Conservation (phyloP, 2,888 invertebrate genomes). For the Leptarthrus brevirostris region DNA sequence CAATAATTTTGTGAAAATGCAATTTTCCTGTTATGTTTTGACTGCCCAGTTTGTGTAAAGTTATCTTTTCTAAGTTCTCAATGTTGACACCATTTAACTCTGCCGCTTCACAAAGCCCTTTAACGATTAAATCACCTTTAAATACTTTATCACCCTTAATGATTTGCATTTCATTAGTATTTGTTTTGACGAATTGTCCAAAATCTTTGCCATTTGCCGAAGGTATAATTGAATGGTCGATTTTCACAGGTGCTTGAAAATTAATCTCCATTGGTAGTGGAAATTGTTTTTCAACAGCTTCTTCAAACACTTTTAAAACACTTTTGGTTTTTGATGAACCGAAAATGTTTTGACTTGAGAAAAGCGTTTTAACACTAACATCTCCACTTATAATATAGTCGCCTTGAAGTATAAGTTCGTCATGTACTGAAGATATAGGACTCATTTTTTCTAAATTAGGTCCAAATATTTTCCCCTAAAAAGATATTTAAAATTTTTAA, state of each 20-base stretch:
- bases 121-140: slow-evolving; percentile 65
- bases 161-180: slow-evolving; percentile 64
- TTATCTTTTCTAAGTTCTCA: slow-evolving; percentile 63
- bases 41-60: slow-evolving; percentile 66
- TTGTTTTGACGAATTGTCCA: slow-evolving; percentile 63
- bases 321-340: slow-evolving; percentile 57
- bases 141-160: slow-evolving; percentile 69
- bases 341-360: slow-evolving; percentile 61
- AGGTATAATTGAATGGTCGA: slow-evolving; percentile 61
- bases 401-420: slow-evolving; percentile 66
- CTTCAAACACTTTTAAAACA: slow-evolving; percentile 55
- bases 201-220: slow-evolving; percentile 65
- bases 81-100: slow-evolving; percentile 68
- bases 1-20: slow-evolving; percentile 62
- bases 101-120: slow-evolving; percentile 64
- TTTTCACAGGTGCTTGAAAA: slow-evolving; percentile 49
- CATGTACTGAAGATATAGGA: slow-evolving; percentile 67
- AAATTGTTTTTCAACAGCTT: slow-evolving; percentile 58
- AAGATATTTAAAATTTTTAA: slow-evolving; percentile 5
- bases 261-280: slow-evolving; percentile 58
- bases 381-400: slow-evolving; percentile 67
- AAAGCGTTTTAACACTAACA: slow-evolving; percentile 66
- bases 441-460: slow-evolving; percentile 65
- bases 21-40: slow-evolving; percentile 68
- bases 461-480: slow-evolving; percentile 67